Base-by-base conservation (phyloP, 1,140 invertebrate species). In the Cyrtorhinus lividipennis region DNA sequence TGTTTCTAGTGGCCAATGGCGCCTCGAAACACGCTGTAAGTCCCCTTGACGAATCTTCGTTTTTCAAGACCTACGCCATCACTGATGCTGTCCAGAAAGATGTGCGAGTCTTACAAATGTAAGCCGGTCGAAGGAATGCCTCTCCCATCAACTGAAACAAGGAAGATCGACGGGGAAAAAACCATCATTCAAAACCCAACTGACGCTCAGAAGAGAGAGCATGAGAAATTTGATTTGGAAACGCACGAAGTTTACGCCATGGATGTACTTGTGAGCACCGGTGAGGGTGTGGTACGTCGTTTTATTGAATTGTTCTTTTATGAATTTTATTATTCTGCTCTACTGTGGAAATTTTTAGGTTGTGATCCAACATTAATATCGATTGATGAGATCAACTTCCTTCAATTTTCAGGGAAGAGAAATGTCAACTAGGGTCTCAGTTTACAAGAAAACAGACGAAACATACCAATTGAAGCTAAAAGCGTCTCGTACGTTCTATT, bases 61-160 rank as follows among this genome's bases (percentile, higher is more conserved):
- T 67, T 70, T 80, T 75, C 23, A 72, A 94, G 88, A 94, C 92
- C 61, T 92, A 93, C 73, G 82, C 84, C 63, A 87, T 98, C 62
- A 98, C 95, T 59, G 88, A 92, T 71, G 86, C 85, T 46, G 90
- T 99, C 58, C 89, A 94, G 74, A 95, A 95, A 77, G 86, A n/a
- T 96, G 64, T 87, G 90, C 65, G 87, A 92, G 69, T 81, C 85
- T 24, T 99, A 83, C 75, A 90, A 94, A 68, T 98, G 95, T 75
- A 99, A 97, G 76, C 95, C 96, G 23, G 86, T 99, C 62, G 95
- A 99, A 77, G 93, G 96, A 61, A 98, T 99, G 95, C 78, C 99
- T 24, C 98, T 94, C 68, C 95, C 99, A 75, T 92, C 98, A 72
- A 77, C 99, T 56, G 92, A 95, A 72, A 92, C 95, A 73, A 91